Evolutionary conservation across 2,113 vertebrate genomes (phyloP), one percentile per base, ranked within the genome.

Genomic region (Corythornis cristatus): DNA sequence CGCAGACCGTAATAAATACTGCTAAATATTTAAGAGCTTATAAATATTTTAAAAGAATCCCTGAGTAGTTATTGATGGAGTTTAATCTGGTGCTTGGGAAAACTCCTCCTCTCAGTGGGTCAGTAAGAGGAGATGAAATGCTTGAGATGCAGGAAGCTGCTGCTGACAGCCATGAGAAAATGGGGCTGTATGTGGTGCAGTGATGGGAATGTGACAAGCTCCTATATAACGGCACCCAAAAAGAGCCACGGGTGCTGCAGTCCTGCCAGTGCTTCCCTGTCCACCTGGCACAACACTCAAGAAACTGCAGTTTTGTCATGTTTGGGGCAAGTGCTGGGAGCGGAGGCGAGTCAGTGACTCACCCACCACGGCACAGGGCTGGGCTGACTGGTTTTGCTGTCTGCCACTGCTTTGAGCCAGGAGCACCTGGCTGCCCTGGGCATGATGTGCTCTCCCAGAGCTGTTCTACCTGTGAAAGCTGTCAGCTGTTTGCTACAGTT

Each of bases 11-110:
- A 80, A 86, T 72, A 94, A 87, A 82, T 21, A 40, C 71, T 94
- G 74, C 40, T 96, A 96, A 97, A 95, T 95, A 96, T 95, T 96
- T 93, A 96, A 94, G 40, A 61, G 37, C 53, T 93, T 31, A 89
- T 92, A 91, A 93, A 96, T 96, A 64, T 91, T 97, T 97, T 37
- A 96, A 72, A 89, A 92, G 75, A 83, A 90, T 72, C 51, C 15
- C 35, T 33, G 48, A 93, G 93, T 66, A 83, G 64, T 86, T 92
- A 88, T 66, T 91, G 95, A 96, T 89, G 62, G 65, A 70, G 50
- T 75, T 95, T 79, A 74, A 88, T 90, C 90, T 31, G 6, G 6
- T 71, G 61, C 54, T 93, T 46, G 33, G 48, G 78, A 67, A 86
- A 93, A 76, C 42, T 83, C 54, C 28, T 72, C 66, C 70, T 91